Conservation (phyloP, 2,113 vertebrate species). For the Synchiropus splendidus region DNA sequence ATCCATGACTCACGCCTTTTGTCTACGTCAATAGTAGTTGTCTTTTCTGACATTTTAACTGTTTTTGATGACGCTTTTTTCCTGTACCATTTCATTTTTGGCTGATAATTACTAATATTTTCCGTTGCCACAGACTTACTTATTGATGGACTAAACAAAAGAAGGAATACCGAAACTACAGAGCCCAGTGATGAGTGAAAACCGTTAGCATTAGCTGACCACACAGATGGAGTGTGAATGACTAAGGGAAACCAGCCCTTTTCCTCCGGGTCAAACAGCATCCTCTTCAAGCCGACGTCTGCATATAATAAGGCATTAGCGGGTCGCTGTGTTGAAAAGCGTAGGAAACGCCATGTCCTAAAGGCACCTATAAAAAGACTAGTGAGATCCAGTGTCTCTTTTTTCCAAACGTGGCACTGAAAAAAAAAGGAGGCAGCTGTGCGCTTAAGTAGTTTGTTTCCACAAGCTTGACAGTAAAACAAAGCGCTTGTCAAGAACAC, state of each 20-base stretch:
- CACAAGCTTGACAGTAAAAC: conserved; percentile 41
- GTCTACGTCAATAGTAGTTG: too few relatives aligned
- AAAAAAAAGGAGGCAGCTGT: conserved; percentile 19
- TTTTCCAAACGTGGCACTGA: conserved; percentile 4
- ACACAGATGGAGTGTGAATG: conserved; percentile 50
- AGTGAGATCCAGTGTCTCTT: neutral
- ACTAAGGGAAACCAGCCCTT: conserved; percentile 21
- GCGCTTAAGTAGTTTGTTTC: conserved; percentile 13
- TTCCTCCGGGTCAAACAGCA: conserved; percentile 44
- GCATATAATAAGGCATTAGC: neutral
- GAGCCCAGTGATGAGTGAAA: too few relatives aligned
- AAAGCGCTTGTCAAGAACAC: conserved; percentile 46
- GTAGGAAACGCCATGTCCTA: neutral
- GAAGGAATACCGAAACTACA: too few relatives aligned
- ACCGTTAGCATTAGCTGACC: too few relatives aligned
- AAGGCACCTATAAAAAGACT: neutral
- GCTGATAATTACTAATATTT: too few relatives aligned
- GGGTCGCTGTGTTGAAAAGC: too few relatives aligned
- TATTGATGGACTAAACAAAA: too few relatives aligned
- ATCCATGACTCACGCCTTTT: too few relatives aligned
- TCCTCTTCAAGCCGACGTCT: conserved; percentile 26
- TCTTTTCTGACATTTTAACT: too few relatives aligned
- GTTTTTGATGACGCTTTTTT: too few relatives aligned
- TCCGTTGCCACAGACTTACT: too few relatives aligned
- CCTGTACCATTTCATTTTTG: too few relatives aligned